Percentiles rank a stretch among this genome's conserved stretches.
Evolutionary conservation across 2,797 vertebrate species (phyloP).

Genomic region (Scolopax bukidnonensis): DNA sequence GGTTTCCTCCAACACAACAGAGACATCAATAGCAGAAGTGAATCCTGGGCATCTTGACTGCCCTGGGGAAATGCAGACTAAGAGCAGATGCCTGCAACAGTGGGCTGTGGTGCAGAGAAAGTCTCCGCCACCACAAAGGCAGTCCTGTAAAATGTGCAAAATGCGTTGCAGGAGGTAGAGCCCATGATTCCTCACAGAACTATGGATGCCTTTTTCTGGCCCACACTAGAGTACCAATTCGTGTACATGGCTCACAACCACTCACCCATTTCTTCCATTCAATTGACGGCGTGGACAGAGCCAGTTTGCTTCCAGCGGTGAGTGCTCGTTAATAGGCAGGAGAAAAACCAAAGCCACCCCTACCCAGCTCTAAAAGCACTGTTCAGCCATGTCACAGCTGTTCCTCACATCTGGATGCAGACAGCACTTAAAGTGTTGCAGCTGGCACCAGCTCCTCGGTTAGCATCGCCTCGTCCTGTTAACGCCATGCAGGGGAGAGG

Average conservation of each 20-base stretch:
- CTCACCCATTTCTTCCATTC: neutral
- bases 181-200: neutral
- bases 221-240: neutral
- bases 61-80: neutral
- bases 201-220: neutral
- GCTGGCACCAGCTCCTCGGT: neutral
- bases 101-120: neutral
- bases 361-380: rapidly evolving
- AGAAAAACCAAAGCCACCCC: neutral
- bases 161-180: rapidly evolving
- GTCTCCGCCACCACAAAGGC: neutral
- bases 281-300: rapidly evolving
- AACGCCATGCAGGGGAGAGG: neutral
- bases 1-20: neutral
- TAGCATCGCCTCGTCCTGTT: neutral
- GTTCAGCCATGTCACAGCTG: slow-evolving; percentile 18
- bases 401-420: slow-evolving; percentile 45
- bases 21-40: neutral
- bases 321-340: neutral
- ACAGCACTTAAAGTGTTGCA: neutral
- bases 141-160: neutral
- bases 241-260: neutral
- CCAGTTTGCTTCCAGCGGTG: neutral
- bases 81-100: neutral
- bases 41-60: neutral